Conservation (phyloP, 2,797 vertebrate genomes). For the Notoglanidium macrostoma region DNA sequence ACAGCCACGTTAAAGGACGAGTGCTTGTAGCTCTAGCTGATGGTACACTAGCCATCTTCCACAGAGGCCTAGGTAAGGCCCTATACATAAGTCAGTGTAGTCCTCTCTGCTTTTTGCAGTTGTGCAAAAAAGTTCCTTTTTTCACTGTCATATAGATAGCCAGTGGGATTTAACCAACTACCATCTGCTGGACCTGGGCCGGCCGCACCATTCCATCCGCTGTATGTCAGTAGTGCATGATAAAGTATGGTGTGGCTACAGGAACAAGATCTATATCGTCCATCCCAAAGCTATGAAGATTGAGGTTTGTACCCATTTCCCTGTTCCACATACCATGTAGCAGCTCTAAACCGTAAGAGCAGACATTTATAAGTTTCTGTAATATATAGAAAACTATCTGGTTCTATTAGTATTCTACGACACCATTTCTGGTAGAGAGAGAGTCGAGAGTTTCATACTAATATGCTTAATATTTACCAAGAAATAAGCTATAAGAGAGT, state of each 20-base stretch:
- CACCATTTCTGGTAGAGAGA: not conserved
- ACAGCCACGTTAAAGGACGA: conserved; percentile 92
- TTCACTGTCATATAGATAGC: conserved; percentile 75
- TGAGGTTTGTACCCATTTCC: conserved; percentile 74
- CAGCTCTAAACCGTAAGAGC: not conserved
- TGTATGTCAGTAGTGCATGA: conserved; percentile 96
- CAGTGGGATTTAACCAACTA: conserved; percentile 99
- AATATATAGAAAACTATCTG: not conserved
- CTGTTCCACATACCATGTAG: not conserved
- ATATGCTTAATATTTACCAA: not conserved
- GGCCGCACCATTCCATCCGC: conserved; percentile 95
- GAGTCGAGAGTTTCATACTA: not conserved
- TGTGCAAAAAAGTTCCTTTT: not conserved
- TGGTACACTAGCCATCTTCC: conserved; percentile 95
- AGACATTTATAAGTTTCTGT: not conserved
- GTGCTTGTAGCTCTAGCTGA: conserved; percentile 94
- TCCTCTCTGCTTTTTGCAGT: not conserved
- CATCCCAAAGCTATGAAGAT: conserved; percentile 98
- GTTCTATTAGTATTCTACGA: not conserved
- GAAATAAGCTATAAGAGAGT: not conserved
- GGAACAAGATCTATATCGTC: conserved; percentile 96
- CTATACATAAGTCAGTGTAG: not conserved
- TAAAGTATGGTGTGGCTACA: conserved; percentile 96
- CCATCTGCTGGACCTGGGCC: conserved; percentile 93
- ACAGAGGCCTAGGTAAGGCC: conserved; percentile 83